These are phyloP conservation scores for Bettongia penicillata DNA, from an alignment of 2,113 vertebrate genomes.

Conservation along the genomic window DNA sequence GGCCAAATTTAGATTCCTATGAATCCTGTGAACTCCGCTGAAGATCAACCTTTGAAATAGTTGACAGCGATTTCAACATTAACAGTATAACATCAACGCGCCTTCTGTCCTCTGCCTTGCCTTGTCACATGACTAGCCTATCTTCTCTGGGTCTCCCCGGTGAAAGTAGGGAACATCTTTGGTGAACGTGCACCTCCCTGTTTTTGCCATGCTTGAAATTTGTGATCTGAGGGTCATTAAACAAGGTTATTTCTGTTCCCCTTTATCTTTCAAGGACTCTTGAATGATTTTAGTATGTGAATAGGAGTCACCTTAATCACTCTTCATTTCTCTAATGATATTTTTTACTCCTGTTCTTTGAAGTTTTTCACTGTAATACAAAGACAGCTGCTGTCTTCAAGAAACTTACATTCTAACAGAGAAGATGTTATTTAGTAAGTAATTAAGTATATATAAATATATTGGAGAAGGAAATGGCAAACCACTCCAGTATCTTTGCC, in stretches of 20 bases:
- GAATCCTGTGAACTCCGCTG: neutral
- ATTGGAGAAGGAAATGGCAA: neutral
- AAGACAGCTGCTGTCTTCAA: neutral
- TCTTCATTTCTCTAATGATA: neutral
- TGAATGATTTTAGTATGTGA: neutral
- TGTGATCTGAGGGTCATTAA: neutral
- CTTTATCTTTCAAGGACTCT: neutral
- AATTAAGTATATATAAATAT: neutral
- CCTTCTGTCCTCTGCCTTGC: neutral
- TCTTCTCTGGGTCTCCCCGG: neutral
- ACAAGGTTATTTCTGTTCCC: neutral
- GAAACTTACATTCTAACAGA: neutral
- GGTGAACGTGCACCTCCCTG: neutral
- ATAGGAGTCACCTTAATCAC: neutral
- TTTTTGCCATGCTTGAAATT: neutral
- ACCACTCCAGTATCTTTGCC: neutral
- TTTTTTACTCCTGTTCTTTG: neutral
- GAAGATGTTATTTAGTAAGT: neutral
- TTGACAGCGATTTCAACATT: neutral
- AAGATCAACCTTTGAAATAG: neutral
- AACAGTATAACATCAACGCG: neutral
- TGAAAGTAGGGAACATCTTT: neutral
- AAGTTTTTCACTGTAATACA: neutral
- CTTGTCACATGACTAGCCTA: neutral
- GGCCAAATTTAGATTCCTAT: neutral